phyloP scores from a whole-genome alignment of 2,797 vertebrate genomes.

The Macropodus opercularis region DNA sequence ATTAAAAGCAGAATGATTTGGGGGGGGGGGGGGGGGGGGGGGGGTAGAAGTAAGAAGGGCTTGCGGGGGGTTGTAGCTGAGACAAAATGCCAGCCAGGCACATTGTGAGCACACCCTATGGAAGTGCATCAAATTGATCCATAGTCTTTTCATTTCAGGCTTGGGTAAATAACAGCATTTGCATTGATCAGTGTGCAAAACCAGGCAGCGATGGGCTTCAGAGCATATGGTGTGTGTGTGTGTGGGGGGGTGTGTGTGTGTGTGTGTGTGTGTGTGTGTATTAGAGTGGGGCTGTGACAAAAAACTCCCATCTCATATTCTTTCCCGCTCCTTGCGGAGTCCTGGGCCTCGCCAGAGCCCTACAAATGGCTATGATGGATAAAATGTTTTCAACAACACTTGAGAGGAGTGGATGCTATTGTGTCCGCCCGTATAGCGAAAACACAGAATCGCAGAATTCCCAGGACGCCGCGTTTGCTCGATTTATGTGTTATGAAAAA shows the following conservation, averaged over 20 bases:
- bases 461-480: conserved; percentile 74
- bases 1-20: conserved; percentile 58
- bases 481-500: conserved; percentile 82
- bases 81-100: conserved; percentile 64
- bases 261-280: conserved; percentile 1
- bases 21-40: conserved; percentile 38
- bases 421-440: conserved; percentile 70
- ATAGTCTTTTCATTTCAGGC: conserved; percentile 86
- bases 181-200: conserved; percentile 84
- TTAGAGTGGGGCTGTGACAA: conserved; percentile 37
- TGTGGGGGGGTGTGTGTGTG: conserved; percentile 6
- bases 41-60: conserved; percentile 32
- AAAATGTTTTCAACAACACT: conserved; percentile 80
- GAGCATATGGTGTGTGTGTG: conserved; percentile 20
- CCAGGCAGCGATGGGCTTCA: conserved; percentile 68
- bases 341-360: conserved; percentile 69
- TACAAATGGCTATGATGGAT: conserved; percentile 74
- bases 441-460: conserved; percentile 78
- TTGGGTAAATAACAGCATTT: conserved; percentile 87
- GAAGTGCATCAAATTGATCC: conserved; percentile 85
- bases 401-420: conserved; percentile 77
- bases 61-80: conserved; percentile 28
- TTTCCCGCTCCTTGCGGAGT: conserved; percentile 66
- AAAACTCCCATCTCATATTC: conserved; percentile 72
- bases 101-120: conserved; percentile 75